Base-by-base conservation (phyloP, 2,888 invertebrate species). In the Lasioglossum figueresi region DNA sequence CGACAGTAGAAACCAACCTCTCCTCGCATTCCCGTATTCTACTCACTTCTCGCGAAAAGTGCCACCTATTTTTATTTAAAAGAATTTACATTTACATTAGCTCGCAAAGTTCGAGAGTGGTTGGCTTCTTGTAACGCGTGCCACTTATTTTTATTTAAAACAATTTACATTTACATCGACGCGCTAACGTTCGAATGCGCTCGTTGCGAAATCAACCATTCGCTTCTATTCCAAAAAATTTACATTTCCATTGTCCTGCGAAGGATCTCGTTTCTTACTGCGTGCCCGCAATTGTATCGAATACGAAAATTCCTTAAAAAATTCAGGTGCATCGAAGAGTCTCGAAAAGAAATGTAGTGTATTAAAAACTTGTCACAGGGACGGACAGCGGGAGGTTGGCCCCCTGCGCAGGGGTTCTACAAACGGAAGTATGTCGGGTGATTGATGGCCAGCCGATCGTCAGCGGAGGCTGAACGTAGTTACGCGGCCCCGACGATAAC, bases 381-480 rank as follows among this genome's bases (percentile, higher is more conserved):
- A 45, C 12, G 68, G 75, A 82, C 66, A 76, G 84, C 5, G 79
- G 76, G 79, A 70, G n/a, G 12, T 23, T 45, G 77, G 72, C 63
- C 27, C 27, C 70, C 71, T 27, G 56, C 37, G 59, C 37, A 56
- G 56, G 63, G 48, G 84, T 81, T 79, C 72, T 31, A 79, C 76
- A 86, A 84, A 88, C 90, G 90, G 83, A 90, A 90, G 87, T 85
- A 48, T 37, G 83, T 40, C 76, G 73, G 73, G 81, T 90, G 90
- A 90, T 88, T 89, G 90, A 90, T 90, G 89, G 87, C 73, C 78
- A 68, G 59, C 80, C 90, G 87, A 90, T 90, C 84, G 90, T 84
- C 88, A 75, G 83, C 52, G 73, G 81, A 87, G 72, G 66, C 78
- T 37, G 83, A 83, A 56, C 75, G 76, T 31, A 6, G 63, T 56